Base-by-base conservation (phyloP, 1,140 invertebrate species). In the Zaprionus kolodkinae region DNA sequence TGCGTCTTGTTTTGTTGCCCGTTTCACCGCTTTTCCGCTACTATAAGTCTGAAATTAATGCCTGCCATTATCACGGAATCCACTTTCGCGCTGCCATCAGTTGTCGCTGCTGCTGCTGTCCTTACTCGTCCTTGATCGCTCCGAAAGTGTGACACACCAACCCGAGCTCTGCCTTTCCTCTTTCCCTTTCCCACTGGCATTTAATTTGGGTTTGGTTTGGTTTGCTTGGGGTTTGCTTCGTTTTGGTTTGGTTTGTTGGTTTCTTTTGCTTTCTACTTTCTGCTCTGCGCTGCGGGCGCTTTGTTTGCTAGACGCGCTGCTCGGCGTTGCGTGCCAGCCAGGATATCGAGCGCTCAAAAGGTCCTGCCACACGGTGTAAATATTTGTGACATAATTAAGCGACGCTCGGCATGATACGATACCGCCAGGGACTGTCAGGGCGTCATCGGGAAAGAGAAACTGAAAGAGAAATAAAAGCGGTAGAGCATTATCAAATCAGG, bases 371-470 rank as follows among this genome's bases (percentile, higher is more conserved):
- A 54, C 48, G 85, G 81, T 89, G 85, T 88, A 88, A 88, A 88
- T 88, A 88, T 88, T 88, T 88, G 85, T 88, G 84, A 87, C 84
- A 87, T 87, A 88, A 88, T 88, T 88, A 88, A 88, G 85, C 85
- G 73, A 63, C 60, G 70, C 67, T 71, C 65, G 59, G 66, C 77
- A 67, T 79, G 77, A 78, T 79, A 81, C 56, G 73, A 78, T 79
- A 78, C 54, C 71, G 63, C 30, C 65, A 63, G 66, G 63, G 61
- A 56, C 71, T 84, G 80, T 81, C 81, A 85, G 85, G 76, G 72
- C 81, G 21, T 21, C 21, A 21, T 21, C 21, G 50, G 73, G 60
- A 59, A 48, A 21, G 33, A 38, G 35, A 25, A 48, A 5, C 10
- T 9, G 10, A 11, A 25, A 25, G 17, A 11, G 45, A 50, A 50